Base-by-base conservation (phyloP, 2,888 invertebrate genomes). In the Cheiracanthium punctorium region DNA sequence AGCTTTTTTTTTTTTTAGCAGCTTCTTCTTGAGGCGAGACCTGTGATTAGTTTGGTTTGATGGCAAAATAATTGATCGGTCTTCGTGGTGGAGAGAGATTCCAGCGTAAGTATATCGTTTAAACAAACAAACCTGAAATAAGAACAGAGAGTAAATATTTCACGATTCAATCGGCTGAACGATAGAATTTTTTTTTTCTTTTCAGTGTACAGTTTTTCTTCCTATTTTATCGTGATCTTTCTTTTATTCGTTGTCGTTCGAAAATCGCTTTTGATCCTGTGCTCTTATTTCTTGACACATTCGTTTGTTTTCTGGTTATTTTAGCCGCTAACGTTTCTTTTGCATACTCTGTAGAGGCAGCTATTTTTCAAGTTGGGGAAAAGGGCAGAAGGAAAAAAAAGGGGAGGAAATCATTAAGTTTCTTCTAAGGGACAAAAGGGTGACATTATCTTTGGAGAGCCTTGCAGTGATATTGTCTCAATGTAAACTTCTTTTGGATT, bases 301-400 rank as follows among this genome's bases (percentile, higher is more conserved):
- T 84, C 79, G 84, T 84, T 84, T 84, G 84, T 84, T 84, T 84
- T 84, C 69, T 84, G 84, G 79, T 84, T 84, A 79, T 71, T 84
- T 84, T 77, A 84, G 84, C 71, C 84, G 84, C 84, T 73, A 67
- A 73, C 84, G 73, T 69, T 84, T 84, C 84, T 84, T 84, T 79
- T 77, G 73, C 82, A 52, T 29, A 67, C 58, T 33, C 29, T 43
- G 20, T 33, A 75, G 41, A 80, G 73, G 43, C 77, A 65, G 52
- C 77, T 76, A 82, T 79, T 74, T 73, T 75, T 75, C 75, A 65
- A 33, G 37, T 75, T 14, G 48, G 10, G 58, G 58, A 82, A 82
- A 82, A 69, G 76, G 37, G 20, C 17, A 33, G 10, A 4, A 10
- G 37, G 17, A 75, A 33, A 41, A 73, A 75, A 75, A 37, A 30